Evolutionary conservation across 2,113 vertebrate species (phyloP).

Genomic region (Eulemur macaco): DNA sequence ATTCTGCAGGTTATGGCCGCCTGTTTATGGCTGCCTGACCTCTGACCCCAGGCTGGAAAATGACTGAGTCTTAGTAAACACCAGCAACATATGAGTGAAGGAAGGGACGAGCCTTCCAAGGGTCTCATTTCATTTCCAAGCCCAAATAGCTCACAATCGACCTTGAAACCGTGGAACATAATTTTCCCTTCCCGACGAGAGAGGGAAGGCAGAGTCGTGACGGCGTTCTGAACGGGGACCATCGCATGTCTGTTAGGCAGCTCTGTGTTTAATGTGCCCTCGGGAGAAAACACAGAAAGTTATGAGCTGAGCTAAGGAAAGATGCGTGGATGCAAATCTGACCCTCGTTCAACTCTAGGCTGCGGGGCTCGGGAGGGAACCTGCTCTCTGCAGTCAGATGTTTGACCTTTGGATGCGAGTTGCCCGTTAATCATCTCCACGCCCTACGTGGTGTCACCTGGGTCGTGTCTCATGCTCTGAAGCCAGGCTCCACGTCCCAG

Average conservation of each 20-base stretch:
- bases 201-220: constrained; percentile 6
- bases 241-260: not conserved
- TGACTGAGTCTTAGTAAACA: not conserved
- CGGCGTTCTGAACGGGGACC: constrained; percentile 35
- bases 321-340: not conserved
- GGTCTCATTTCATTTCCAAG: constrained; percentile 34
- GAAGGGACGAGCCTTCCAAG: not conserved
- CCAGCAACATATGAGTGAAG: not conserved
- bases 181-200: constrained; percentile 47
- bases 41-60: not conserved
- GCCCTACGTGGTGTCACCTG: not conserved
- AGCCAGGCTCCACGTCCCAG: not conserved
- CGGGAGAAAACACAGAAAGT: constrained; percentile 15
- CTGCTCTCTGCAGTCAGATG: not conserved
- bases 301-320: constrained; percentile 23
- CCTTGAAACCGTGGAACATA: constrained; percentile 42
- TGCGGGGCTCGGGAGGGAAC: not conserved
- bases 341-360: not conserved
- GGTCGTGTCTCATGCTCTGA: not conserved
- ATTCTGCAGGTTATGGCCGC: not conserved
- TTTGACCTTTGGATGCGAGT: not conserved
- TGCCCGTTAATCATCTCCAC: constrained; percentile 22
- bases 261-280: constrained; percentile 51
- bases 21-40: constrained; percentile 16
- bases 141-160: not conserved